Evolutionary conservation across 1,140 invertebrate genomes (phyloP).

Genomic region (Contarinia nasturtii): DNA sequence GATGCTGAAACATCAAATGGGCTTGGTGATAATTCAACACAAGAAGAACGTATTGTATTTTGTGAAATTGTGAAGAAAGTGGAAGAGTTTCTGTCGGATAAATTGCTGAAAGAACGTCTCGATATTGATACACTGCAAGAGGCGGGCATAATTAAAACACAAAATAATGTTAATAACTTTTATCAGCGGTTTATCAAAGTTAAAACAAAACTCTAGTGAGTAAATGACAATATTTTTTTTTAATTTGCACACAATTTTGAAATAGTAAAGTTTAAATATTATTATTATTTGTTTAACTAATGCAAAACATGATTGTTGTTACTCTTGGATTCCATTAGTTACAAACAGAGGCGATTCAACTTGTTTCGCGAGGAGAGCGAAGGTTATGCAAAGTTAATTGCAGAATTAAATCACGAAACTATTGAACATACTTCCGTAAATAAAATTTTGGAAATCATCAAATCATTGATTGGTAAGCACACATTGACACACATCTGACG

Average conservation of each 20-base stretch:
- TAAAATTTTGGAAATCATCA: slow-evolving; percentile 62
- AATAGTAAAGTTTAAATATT: too few relatives aligned
- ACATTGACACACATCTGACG: not conserved
- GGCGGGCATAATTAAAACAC: slow-evolving; percentile 78
- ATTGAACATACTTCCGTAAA: slow-evolving; percentile 37
- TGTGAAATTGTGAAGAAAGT: slow-evolving; percentile 56
- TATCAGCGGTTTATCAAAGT: slow-evolving; percentile 95
- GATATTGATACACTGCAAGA: slow-evolving; percentile 87
- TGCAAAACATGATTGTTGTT: too few relatives aligned
- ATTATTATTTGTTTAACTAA: too few relatives aligned
- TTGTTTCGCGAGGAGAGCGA: slow-evolving; percentile 96
- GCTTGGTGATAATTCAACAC: slow-evolving; percentile 33
- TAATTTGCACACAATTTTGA: too few relatives aligned
- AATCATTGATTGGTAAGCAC: slow-evolving; percentile 79
- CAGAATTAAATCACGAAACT: slow-evolving; percentile 84
- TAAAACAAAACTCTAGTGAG: slow-evolving; percentile 95
- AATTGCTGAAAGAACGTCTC: slow-evolving; percentile 74
- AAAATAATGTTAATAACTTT: slow-evolving; percentile 38
- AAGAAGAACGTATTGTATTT: slow-evolving; percentile 50
- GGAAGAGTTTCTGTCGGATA: slow-evolving; percentile 65
- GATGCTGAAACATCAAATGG: slow-evolving; percentile 49
- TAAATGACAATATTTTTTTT: slow-evolving; percentile 15
- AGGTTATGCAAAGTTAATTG: slow-evolving; percentile 93
- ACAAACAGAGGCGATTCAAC: slow-evolving; percentile 99
- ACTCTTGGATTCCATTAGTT: slow-evolving; percentile 42